A percentile compares a stretch with the other conserved stretches of the same genome.
Evolutionary conservation across 2,797 vertebrate genomes (phyloP).

Genomic region (Dipus sagitta): DNA sequence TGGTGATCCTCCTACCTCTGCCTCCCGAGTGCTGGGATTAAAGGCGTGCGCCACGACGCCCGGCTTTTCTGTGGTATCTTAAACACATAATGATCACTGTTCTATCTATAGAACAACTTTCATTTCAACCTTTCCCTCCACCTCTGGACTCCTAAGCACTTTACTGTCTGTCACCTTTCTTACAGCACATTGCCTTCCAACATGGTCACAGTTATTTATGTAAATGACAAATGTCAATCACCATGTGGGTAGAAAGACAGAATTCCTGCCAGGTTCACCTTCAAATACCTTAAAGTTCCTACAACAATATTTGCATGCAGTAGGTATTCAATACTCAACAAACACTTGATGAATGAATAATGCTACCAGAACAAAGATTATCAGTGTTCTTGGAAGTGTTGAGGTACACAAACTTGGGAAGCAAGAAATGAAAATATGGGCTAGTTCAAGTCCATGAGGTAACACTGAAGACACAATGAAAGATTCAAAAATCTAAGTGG

Average conservation of each 20-base stretch:
- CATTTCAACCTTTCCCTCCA: neutral
- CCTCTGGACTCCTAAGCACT: neutral
- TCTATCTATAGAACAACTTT: neutral
- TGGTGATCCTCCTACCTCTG: too few relatives aligned
- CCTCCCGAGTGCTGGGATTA: too few relatives aligned
- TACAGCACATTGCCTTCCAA: neutral
- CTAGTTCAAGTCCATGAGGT: neutral
- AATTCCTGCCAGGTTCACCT: neutral
- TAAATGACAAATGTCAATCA: constrained; percentile 29
- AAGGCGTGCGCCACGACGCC: too few relatives aligned
- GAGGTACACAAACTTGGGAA: neutral
- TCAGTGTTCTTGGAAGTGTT: neutral
- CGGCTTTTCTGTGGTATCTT: neutral
- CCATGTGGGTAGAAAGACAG: neutral
- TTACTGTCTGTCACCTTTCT: neutral
- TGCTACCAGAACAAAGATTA: neutral
- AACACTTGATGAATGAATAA: neutral
- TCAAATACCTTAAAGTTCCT: constrained; percentile 5
- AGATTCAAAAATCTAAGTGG: neutral
- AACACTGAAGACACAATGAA: neutral
- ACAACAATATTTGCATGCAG: neutral
- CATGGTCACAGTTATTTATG: constrained; percentile 7
- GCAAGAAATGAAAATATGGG: neutral
- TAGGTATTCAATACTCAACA: neutral
- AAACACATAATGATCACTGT: neutral